These are phyloP conservation scores for Pinctada fucata DNA, from an alignment of 2,888 invertebrate species.

Conservation along the genomic window DNA sequence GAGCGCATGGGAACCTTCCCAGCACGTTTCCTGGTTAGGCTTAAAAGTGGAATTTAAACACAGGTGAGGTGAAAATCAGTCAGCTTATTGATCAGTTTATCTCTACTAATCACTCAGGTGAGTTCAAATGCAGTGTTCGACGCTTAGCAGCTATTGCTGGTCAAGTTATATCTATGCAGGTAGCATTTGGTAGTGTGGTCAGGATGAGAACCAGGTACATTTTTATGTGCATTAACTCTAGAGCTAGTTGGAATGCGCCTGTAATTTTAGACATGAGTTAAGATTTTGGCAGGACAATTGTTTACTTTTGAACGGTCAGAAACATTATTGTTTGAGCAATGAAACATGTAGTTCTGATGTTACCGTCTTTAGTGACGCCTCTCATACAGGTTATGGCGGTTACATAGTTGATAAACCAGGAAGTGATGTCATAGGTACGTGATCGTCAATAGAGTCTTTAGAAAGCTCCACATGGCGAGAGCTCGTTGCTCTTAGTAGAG, in stretches of 20 bases:
- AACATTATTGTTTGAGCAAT: not conserved
- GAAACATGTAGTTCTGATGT: not conserved
- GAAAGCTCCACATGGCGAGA: slow-evolving; percentile 17
- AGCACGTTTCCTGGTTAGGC: not conserved
- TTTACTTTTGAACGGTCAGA: too few relatives aligned
- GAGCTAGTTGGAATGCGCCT: too few relatives aligned
- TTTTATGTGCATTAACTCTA: too few relatives aligned
- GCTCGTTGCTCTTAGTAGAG: slow-evolving; percentile 9
- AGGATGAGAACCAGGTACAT: too few relatives aligned
- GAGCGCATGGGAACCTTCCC: not conserved
- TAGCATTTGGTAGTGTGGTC: too few relatives aligned
- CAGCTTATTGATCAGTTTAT: not conserved
- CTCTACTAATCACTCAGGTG: not conserved
- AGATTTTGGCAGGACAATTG: too few relatives aligned
- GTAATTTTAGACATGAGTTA: too few relatives aligned
- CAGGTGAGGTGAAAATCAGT: not conserved
- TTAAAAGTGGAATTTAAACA: not conserved
- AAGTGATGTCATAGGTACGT: slow-evolving; percentile 6
- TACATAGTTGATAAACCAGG: not conserved
- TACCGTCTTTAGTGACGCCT: not conserved
- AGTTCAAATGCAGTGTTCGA: not conserved
- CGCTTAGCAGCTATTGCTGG: too few relatives aligned
- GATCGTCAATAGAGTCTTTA: slow-evolving; percentile 12
- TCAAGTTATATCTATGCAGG: too few relatives aligned
- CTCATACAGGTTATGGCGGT: not conserved